Conservation (phyloP, 1,140 invertebrate species). For the Gonioctena quinquepunctata region DNA sequence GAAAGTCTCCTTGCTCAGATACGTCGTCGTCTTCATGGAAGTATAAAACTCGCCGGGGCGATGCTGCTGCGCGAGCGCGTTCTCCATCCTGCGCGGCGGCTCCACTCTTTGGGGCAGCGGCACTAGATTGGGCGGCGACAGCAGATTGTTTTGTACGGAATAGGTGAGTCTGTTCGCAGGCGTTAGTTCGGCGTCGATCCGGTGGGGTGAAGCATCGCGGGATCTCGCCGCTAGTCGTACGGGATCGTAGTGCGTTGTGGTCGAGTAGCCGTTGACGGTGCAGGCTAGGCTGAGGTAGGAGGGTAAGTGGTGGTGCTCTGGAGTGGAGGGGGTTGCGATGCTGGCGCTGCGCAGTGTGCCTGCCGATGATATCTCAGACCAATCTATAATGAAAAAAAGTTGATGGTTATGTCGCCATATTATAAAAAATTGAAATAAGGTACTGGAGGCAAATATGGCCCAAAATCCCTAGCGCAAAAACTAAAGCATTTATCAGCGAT, state of each 20-base stretch:
- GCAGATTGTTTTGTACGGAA: slow-evolving; percentile 44
- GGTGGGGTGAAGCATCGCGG: slow-evolving; percentile 69
- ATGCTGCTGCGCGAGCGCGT: slow-evolving; percentile 36
- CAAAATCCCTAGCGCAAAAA: no score
- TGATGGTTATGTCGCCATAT: background rate
- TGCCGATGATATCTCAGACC: slow-evolving; percentile 48
- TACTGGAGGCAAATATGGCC: no score
- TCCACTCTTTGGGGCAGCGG: slow-evolving; percentile 41
- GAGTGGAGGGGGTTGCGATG: slow-evolving; percentile 31
- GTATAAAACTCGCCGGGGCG: slow-evolving; percentile 27
- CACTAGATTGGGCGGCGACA: slow-evolving; percentile 52
- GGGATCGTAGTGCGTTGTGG: slow-evolving; percentile 80
- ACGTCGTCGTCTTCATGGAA: slow-evolving; percentile 36
- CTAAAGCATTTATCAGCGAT: no score
- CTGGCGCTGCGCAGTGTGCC: slow-evolving; percentile 48
- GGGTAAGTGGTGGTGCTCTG: slow-evolving; percentile 56
- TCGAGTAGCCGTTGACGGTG: slow-evolving; percentile 87
- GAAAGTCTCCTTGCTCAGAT: slow-evolving; percentile 32
- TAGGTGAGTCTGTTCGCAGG: slow-evolving; percentile 28
- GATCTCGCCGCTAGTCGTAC: slow-evolving; percentile 64
- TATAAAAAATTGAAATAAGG: no score
- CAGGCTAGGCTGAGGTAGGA: slow-evolving; percentile 87
- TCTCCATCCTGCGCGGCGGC: slow-evolving; percentile 39
- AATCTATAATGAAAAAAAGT: slow-evolving; percentile 40
- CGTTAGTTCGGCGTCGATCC: slow-evolving; percentile 53